phyloP scores from a whole-genome alignment of 2,888 invertebrate species.

The Oscheius myriophilus region DNA sequence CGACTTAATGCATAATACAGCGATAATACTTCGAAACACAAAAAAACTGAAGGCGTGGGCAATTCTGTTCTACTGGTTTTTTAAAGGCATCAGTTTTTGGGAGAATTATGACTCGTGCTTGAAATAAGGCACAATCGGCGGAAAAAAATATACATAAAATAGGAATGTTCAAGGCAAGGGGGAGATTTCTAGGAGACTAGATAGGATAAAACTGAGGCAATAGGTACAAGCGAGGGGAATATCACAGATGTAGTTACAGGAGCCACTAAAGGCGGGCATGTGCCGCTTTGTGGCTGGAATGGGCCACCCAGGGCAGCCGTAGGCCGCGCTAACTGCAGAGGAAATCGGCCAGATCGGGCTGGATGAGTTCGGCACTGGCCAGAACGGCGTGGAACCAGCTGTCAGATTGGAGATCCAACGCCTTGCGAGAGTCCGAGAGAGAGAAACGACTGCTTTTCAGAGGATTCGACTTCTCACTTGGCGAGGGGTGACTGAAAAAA shows the following conservation, averaged over 20 bases:
- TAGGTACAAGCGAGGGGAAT: not conserved
- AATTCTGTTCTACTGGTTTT: no score
- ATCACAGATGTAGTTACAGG: not conserved
- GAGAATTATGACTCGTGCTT: no score
- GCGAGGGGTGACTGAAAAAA: constrained; percentile 39
- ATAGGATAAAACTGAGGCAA: no score
- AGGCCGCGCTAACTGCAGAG: not conserved
- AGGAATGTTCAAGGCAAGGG: no score
- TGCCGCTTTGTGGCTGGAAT: not conserved
- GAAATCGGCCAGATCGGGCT: constrained; percentile 62
- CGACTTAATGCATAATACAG: no score
- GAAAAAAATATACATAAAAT: no score
- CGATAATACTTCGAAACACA: no score
- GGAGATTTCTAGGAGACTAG: no score
- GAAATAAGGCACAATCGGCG: no score
- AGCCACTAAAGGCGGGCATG: not conserved
- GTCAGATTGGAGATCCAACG: constrained; percentile 50
- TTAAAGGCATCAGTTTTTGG: no score
- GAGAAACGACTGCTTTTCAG: constrained; percentile 43
- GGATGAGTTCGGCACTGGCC: constrained; percentile 61
- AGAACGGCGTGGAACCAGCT: constrained; percentile 59
- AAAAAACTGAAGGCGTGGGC: no score
- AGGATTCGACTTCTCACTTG: constrained; percentile 48
- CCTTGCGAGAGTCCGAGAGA: constrained; percentile 47
- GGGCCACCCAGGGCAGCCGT: no score